phyloP scores from a whole-genome alignment of 2,888 invertebrate genomes.

The Arrhopalites spinosus region DNA sequence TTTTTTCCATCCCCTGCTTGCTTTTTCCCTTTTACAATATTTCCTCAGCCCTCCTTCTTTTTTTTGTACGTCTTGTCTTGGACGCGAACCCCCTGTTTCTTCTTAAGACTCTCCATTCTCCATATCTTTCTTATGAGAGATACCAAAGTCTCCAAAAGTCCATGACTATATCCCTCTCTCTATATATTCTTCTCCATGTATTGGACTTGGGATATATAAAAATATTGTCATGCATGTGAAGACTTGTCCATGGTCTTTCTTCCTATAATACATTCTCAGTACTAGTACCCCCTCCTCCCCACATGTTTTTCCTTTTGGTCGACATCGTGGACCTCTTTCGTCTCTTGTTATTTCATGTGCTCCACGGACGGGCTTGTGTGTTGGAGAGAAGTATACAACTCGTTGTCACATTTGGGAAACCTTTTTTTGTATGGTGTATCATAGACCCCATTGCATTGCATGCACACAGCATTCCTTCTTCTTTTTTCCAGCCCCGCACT shows the following conservation, averaged over 20 bases:
- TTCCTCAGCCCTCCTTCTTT: slow-evolving; percentile 28
- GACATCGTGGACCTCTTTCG: background rate
- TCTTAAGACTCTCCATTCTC: background rate
- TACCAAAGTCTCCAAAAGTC: background rate
- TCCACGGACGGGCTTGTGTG: no score
- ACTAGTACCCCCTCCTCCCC: background rate
- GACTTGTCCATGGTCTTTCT: background rate
- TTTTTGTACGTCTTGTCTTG: no score
- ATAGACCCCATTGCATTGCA: background rate
- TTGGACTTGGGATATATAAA: no score
- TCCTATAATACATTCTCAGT: background rate
- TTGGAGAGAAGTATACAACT: no score
- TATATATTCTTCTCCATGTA: no score
- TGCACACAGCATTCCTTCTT: background rate
- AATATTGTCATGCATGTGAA: no score
- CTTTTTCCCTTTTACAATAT: background rate
- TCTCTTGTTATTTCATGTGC: no score
- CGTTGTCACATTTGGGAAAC: no score
- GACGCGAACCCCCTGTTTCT: background rate
- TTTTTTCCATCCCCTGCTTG: background rate
- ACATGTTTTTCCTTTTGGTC: background rate
- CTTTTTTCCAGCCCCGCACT: background rate
- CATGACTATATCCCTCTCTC: background rate
- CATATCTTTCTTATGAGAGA: background rate
- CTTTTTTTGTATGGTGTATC: background rate